Percentiles rank a stretch among this genome's conserved stretches.
phyloP scores from a whole-genome alignment of 2,888 invertebrate genomes.

The Troides aeacus region DNA sequence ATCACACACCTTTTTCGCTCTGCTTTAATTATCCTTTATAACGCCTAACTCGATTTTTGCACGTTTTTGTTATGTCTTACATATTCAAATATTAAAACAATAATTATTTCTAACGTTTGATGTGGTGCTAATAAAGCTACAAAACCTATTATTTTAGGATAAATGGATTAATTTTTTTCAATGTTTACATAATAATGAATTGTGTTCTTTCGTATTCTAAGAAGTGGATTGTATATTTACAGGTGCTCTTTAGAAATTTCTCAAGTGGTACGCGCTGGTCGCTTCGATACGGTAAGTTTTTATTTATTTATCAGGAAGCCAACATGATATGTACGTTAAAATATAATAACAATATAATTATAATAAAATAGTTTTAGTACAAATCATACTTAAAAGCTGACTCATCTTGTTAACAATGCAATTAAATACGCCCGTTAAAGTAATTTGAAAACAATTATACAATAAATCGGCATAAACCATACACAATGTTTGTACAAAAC shows the following conservation, averaged over 20 bases:
- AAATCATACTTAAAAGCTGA: no score
- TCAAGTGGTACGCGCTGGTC: constrained; percentile 70
- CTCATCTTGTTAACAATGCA: no score
- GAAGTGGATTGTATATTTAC: constrained; percentile 36
- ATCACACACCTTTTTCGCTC: not conserved
- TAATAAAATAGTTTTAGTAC: no score
- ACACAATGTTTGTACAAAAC: no score
- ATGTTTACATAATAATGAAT: not conserved
- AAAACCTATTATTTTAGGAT: not conserved
- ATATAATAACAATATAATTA: no score
- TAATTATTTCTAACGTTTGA: not conserved
- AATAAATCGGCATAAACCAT: no score
- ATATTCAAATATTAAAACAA: not conserved
- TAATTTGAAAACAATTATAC: no score
- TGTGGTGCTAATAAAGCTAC: not conserved
- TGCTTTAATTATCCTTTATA: not conserved
- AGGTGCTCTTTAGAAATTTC: constrained; percentile 72
- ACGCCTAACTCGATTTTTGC: not conserved
- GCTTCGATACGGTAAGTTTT: constrained; percentile 64
- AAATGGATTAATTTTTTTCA: not conserved
- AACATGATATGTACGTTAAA: no score
- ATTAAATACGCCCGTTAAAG: no score
- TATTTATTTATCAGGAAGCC: not conserved
- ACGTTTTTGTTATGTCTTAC: not conserved
- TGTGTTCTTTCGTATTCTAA: not conserved